Evolutionary conservation across 2,888 invertebrate genomes (phyloP).

Genomic region (Theretra japonica): DNA sequence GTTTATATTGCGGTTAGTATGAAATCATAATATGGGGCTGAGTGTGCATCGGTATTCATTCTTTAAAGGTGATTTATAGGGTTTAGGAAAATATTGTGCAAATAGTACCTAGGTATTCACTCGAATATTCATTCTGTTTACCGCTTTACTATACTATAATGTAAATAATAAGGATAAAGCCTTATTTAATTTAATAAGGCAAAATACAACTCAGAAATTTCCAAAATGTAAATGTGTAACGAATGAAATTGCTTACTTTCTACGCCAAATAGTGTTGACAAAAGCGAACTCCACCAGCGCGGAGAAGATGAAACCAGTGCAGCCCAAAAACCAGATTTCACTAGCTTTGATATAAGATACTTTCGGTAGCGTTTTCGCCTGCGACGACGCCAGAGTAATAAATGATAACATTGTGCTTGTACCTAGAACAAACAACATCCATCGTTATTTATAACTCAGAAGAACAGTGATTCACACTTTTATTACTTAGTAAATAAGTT

Average conservation of each 20-base stretch:
- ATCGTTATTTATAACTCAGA: neutral
- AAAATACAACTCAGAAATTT: too few relatives aligned
- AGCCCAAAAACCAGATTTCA: constrained; percentile 95
- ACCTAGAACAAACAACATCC: constrained; percentile 76
- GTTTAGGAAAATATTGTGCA: neutral
- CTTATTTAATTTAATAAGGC: too few relatives aligned
- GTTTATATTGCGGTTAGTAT: neutral
- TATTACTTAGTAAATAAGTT: neutral
- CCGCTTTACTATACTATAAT: too few relatives aligned
- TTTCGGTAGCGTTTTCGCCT: constrained; percentile 93
- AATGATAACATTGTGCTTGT: constrained; percentile 95
- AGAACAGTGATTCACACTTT: neutral
- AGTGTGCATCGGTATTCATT: neutral
- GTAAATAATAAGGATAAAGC: neutral
- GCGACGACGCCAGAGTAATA: constrained; percentile 93
- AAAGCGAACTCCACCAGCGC: constrained; percentile 95
- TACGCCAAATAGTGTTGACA: constrained; percentile 94
- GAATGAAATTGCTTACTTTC: constrained; percentile 87
- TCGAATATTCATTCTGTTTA: neutral
- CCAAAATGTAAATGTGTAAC: neutral
- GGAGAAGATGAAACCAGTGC: constrained; percentile 93
- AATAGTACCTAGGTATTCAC: neutral
- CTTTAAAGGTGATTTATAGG: neutral
- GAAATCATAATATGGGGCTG: neutral
- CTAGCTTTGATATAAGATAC: constrained; percentile 96